Evolutionary conservation across 1,140 invertebrate species (phyloP).

Genomic region (Hirudo medicinalis): DNA sequence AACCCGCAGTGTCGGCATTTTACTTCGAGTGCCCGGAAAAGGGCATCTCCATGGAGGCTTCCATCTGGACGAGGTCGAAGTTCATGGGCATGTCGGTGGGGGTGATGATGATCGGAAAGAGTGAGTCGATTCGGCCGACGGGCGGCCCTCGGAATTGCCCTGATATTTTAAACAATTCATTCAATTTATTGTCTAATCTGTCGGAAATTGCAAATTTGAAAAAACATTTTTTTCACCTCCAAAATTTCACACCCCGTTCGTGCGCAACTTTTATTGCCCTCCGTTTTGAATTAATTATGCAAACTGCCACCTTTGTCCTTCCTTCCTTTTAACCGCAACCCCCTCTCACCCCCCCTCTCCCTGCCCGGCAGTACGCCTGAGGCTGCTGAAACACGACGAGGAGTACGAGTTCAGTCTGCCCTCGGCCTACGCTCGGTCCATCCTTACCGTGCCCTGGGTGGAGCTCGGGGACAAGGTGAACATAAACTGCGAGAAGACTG

Average conservation of each 20-base stretch:
- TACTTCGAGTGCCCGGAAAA: slow-evolving; percentile 87
- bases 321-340: background rate
- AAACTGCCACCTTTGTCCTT: no score
- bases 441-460: slow-evolving; percentile 89
- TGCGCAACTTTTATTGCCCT: no score
- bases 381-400: slow-evolving; percentile 66
- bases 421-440: slow-evolving; percentile 86
- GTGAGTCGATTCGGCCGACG: slow-evolving; percentile 27
- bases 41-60: slow-evolving; percentile 75
- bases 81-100: slow-evolving; percentile 87
- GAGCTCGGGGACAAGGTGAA: slow-evolving; percentile 78
- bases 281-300: no score
- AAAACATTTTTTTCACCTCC: no score
- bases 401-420: slow-evolving; percentile 88
- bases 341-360: background rate
- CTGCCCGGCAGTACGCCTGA: slow-evolving; percentile 51
- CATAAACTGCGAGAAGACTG: slow-evolving; percentile 76
- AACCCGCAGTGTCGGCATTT: slow-evolving; percentile 88
- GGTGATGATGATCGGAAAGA: slow-evolving; percentile 46
- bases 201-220: no score
- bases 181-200: background rate
- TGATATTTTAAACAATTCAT: background rate
- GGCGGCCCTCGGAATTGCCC: background rate
- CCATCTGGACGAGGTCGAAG: slow-evolving; percentile 95
- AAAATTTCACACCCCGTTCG: background rate